These are phyloP conservation scores for Drosophila incognita DNA, from an alignment of 2,888 invertebrate genomes.

Conservation along the genomic window DNA sequence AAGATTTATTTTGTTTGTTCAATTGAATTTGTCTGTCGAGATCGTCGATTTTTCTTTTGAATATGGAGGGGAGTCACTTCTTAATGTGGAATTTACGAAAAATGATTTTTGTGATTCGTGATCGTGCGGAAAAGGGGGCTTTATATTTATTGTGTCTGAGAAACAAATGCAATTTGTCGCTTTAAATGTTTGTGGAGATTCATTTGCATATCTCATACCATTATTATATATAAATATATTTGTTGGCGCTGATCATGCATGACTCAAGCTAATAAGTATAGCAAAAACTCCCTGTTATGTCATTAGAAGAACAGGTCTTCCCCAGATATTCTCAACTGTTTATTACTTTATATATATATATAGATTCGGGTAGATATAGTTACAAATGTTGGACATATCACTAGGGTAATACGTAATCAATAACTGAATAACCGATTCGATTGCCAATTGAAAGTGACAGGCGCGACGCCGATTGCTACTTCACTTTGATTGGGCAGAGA, in stretches of 20 bases:
- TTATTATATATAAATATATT: neutral
- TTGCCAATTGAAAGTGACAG: conserved; percentile 54
- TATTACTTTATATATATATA: neutral
- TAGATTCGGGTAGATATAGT: neutral
- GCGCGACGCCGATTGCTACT: conserved; percentile 40
- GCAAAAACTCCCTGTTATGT: neutral
- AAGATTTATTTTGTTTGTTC: too few relatives aligned
- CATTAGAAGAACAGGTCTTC: neutral
- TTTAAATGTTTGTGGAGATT: neutral
- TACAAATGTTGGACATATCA: conserved; percentile 1
- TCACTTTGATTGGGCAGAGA: conserved; percentile 23
- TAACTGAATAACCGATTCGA: conserved; percentile 37
- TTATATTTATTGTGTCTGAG: neutral
- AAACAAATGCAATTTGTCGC: neutral
- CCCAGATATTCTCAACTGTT: neutral
- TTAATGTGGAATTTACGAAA: neutral
- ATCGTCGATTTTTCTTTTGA: neutral
- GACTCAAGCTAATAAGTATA: neutral
- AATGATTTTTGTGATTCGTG: neutral
- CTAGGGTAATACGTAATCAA: neutral
- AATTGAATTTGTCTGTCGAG: neutral
- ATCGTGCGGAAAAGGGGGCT: neutral
- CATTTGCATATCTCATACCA: neutral
- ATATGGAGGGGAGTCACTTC: neutral
- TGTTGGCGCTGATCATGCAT: neutral